Percentiles rank a stretch among this genome's conserved stretches.
Evolutionary conservation across 1,140 invertebrate species (phyloP).

Genomic region (Samia ricini): DNA sequence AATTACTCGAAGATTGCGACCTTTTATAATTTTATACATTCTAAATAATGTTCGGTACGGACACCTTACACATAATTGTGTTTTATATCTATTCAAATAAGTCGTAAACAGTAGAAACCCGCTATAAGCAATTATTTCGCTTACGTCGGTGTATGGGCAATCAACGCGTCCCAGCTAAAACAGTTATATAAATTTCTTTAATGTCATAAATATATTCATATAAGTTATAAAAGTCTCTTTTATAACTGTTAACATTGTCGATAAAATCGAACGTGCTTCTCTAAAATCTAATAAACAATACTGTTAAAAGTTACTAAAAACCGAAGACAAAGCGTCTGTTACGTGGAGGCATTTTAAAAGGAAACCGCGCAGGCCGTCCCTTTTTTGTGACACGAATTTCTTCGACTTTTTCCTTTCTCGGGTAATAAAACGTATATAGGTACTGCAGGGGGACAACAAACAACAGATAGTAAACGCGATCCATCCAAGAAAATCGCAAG

Average conservation of each 20-base stretch:
- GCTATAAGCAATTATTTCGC: not conserved
- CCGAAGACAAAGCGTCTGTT: conserved; percentile 27
- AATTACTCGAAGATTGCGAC: too few relatives aligned
- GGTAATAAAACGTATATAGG: conserved; percentile 6
- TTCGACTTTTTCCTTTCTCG: conserved; percentile 38
- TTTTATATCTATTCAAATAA: not conserved
- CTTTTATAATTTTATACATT: too few relatives aligned
- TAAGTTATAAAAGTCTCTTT: not conserved
- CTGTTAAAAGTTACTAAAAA: conserved; percentile 15
- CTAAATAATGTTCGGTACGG: not conserved
- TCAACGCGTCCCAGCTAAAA: not conserved
- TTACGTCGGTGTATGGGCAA: not conserved
- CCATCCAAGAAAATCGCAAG: conserved; percentile 59
- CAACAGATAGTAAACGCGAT: conserved; percentile 50
- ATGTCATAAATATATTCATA: not conserved
- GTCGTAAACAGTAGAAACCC: not conserved
- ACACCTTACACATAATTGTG: not conserved
- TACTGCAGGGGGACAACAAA: conserved; percentile 17
- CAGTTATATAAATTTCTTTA: not conserved
- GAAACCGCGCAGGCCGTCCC: conserved; percentile 28
- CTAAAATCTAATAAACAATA: conserved; percentile 9
- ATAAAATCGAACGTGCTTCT: conserved; percentile 12
- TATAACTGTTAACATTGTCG: not conserved
- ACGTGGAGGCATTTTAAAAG: conserved; percentile 54
- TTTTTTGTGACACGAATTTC: conserved; percentile 57